Evolutionary conservation across 1,140 invertebrate species (phyloP).

Genomic region (Stegodyphus dumicola): DNA sequence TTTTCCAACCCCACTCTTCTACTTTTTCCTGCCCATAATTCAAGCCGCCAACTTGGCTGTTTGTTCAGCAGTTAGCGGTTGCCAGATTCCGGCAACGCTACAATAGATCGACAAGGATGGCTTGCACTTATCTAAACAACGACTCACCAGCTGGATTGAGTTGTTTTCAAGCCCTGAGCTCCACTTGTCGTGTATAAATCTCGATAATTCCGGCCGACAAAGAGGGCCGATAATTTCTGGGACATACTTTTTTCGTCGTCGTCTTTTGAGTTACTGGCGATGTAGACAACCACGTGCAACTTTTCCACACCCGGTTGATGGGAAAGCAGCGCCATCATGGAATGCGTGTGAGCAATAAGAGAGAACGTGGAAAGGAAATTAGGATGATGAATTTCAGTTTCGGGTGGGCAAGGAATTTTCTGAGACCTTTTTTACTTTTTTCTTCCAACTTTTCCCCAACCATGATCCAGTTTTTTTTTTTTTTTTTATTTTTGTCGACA

Average conservation of each 20-base stretch:
- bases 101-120: background rate
- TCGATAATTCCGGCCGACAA: constrained; percentile 53
- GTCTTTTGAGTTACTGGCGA: background rate
- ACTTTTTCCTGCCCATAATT: background rate
- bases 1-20: no score
- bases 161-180: constrained; percentile 30
- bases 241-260: background rate
- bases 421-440: no score
- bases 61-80: constrained; percentile 21
- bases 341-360: background rate
- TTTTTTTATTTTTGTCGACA: no score
- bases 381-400: constrained; percentile 17
- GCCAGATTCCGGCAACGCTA: background rate
- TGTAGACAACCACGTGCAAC: background rate
- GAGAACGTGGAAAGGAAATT: background rate
- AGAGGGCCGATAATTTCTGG: constrained; percentile 31
- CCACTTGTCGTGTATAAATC: constrained; percentile 57
- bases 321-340: background rate
- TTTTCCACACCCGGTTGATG: background rate
- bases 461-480: no score
- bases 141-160: constrained; percentile 51
- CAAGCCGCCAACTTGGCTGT: background rate
- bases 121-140: constrained; percentile 40
- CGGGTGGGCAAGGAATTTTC: background rate
- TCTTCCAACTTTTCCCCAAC: no score